Evolutionary conservation across 1,140 invertebrate genomes (phyloP).

Genomic region (Euura lappo): DNA sequence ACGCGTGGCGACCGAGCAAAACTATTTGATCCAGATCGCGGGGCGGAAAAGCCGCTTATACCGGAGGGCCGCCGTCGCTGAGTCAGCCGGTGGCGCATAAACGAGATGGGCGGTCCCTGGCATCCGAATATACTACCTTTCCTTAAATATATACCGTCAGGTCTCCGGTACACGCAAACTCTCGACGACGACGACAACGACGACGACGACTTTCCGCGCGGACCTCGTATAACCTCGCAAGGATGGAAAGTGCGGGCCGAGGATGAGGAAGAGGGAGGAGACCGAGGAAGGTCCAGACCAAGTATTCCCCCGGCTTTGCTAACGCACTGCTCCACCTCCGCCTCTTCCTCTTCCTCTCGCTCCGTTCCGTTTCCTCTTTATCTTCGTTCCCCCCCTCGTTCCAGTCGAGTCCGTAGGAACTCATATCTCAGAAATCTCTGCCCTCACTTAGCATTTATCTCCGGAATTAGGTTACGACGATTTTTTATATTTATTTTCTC

Average conservation of each 20-base stretch:
- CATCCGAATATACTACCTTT: conserved; percentile 52
- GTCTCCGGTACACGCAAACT: background rate
- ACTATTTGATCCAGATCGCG: background rate
- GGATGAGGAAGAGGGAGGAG: background rate
- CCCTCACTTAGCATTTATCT: conserved; percentile 54
- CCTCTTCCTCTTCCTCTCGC: background rate
- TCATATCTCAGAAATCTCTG: conserved; percentile 50
- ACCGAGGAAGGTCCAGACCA: background rate
- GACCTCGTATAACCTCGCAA: background rate
- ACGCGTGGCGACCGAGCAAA: background rate
- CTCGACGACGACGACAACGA: conserved; percentile 15
- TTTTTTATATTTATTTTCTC: background rate
- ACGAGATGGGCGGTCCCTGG: conserved; percentile 56
- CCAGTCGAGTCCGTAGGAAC: background rate
- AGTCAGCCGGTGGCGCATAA: conserved; percentile 49
- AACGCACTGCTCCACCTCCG: background rate
- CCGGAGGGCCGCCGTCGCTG: conserved; percentile 36
- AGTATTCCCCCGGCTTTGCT: background rate
- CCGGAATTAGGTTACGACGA: conserved; percentile 48
- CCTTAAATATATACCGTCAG: conserved; percentile 45
- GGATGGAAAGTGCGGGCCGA: background rate
- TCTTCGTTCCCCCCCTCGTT: too few species aligned
- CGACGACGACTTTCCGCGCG: conserved; percentile 15
- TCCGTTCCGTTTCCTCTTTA: background rate
- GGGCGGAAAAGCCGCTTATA: background rate